phyloP scores from a whole-genome alignment of 37 sponge, comb jelly and placozoan species.

The Theonella swinhoei region DNA sequence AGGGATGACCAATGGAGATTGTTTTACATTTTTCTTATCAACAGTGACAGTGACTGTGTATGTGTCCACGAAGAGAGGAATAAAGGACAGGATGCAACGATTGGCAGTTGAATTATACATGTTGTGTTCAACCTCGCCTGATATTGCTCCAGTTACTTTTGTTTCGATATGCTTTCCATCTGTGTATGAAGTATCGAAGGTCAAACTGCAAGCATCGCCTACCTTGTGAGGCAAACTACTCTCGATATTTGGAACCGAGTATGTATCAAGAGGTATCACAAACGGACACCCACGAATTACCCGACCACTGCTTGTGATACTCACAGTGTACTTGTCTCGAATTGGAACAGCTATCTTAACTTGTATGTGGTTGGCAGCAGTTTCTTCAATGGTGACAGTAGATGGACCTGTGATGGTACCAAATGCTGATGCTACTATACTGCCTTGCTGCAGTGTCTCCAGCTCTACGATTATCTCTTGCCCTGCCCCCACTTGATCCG shows the following conservation, averaged over 20 bases:
- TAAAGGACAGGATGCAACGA: neutral
- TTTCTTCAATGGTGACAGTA: conserved; percentile 1
- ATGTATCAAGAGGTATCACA: conserved; percentile 38
- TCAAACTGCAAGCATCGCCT: neutral
- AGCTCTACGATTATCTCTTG: conserved; percentile 37
- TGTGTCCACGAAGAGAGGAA: conserved; percentile 41
- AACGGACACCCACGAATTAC: conserved; percentile 74
- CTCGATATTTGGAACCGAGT: conserved; percentile 8
- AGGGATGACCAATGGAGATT: conserved; percentile 61
- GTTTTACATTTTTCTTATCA: conserved; percentile 38
- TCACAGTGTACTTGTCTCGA: conserved; percentile 33
- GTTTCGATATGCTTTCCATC: conserved; percentile 52
- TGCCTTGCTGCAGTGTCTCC: neutral
- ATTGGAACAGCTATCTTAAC: conserved; percentile 27
- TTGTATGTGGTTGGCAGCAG: neutral
- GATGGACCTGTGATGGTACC: conserved; percentile 23
- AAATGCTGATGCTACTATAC: neutral
- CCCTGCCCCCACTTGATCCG: conserved; percentile 35
- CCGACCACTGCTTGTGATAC: conserved; percentile 12
- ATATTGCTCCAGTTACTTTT: conserved; percentile 34
- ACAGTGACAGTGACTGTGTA: conserved; percentile 59
- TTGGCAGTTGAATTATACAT: conserved; percentile 18
- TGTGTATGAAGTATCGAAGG: conserved; percentile 49
- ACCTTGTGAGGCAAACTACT: neutral
- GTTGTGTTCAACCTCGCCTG: conserved; percentile 35